phyloP scores from a whole-genome alignment of 2,797 vertebrate species.

The Phalanger gymnotis region DNA sequence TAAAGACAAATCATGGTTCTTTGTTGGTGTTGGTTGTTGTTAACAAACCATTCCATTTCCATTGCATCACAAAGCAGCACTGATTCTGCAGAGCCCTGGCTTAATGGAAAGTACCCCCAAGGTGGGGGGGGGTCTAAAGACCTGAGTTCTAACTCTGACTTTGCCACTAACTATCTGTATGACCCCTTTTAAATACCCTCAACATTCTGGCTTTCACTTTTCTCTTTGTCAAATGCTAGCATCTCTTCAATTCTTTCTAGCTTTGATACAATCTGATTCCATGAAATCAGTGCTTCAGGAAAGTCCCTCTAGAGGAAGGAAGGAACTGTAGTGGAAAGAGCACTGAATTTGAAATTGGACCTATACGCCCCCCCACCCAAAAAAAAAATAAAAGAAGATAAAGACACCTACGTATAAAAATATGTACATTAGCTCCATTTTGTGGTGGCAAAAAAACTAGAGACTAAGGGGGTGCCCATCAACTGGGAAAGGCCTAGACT shows the following conservation, averaged over 20 bases:
- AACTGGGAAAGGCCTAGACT: neutral
- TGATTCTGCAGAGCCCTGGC: neutral
- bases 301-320: neutral
- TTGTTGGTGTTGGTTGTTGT: neutral
- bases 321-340: neutral
- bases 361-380: neutral
- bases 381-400: neutral
- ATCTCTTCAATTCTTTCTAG: neutral
- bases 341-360: neutral
- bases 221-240: neutral
- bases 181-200: neutral
- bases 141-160: neutral
- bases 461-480: neutral
- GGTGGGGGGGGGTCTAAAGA: accelerated
- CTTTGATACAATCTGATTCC: neutral
- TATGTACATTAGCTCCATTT: neutral
- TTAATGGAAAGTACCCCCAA: neutral
- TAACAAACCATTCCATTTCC: neutral
- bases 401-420: neutral
- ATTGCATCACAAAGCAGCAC: neutral
- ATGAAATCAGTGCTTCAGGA: neutral
- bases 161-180: neutral
- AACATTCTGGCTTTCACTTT: neutral
- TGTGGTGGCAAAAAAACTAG: neutral
- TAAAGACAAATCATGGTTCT: neutral